phyloP scores from a whole-genome alignment of 2,888 invertebrate genomes.

The Choristoneura rosaceana region DNA sequence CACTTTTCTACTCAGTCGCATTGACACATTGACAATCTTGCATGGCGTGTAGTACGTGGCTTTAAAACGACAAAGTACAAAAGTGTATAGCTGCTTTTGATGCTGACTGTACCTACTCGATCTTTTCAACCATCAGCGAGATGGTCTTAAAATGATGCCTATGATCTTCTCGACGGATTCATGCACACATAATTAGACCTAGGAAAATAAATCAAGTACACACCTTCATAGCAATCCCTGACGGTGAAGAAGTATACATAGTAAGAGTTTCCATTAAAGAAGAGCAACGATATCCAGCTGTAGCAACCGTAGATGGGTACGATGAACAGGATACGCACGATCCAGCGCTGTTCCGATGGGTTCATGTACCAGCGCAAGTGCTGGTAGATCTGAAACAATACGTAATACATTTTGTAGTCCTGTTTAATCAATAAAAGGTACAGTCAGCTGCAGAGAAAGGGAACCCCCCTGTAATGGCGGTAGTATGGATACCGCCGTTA shows the following conservation, averaged over 20 bases:
- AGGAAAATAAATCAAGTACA: constrained; percentile 5
- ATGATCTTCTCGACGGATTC: neutral
- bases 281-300: constrained; percentile 98
- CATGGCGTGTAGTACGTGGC: too few species aligned
- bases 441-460: too few species aligned
- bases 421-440: too few species aligned
- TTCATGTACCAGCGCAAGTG: constrained; percentile 99
- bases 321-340: constrained; percentile 99
- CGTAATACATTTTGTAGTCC: constrained; percentile 29
- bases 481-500: too few species aligned
- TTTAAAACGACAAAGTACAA: too few species aligned
- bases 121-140: too few species aligned
- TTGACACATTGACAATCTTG: too few species aligned
- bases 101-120: too few species aligned
- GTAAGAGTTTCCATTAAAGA: constrained; percentile 98
- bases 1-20: too few species aligned
- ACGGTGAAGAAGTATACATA: constrained; percentile 99
- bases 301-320: constrained; percentile 99
- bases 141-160: too few species aligned
- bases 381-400: constrained; percentile 94
- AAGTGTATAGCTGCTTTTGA: too few species aligned
- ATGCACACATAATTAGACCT: neutral
- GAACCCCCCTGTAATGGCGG: too few species aligned
- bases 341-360: constrained; percentile 99
- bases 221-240: constrained; percentile 99